Base-by-base conservation (phyloP, 2,113 vertebrate species). In the Petaurus breviceps region DNA sequence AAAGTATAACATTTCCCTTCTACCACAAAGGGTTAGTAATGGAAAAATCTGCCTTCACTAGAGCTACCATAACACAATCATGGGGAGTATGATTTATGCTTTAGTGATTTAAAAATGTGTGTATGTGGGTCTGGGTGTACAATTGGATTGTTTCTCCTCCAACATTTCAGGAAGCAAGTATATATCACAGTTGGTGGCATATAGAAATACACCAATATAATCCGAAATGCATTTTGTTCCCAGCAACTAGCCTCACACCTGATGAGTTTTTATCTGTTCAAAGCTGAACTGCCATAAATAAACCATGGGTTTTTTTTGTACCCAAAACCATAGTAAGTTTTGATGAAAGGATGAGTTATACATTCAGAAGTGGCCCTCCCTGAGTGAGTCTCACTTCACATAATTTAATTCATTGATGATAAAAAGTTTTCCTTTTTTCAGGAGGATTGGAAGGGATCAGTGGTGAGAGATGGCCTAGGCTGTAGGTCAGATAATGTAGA, bases 1-100 rank as follows among this genome's bases (percentile, higher is more conserved):
- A 98, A 98, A 97, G 91, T 94, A 90, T 90, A 77, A 96, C 92
- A 95, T 97, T 97, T 97, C 97, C 95, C 96, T 94, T 52, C 31
- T 90, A 96, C 96, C 98, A 96, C 93, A 37, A 90, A 91, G 95
- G 51, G 89, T 96, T 77, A 97, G 96, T 92, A 97, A 95, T 95
- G 95, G 90, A 93, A 95, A 46, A 97, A 96, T 97, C 95, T 98
- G 96, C 92, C 96, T 97, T 94, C 89, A 96, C 97, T 91, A 61
- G 90, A 92, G 92, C 93, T 92, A 90, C 94, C 94, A 47, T 22
- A n/a, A 95, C 51, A 55, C 53, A 96, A 92, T 95, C 96, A 92
- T 90, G 92, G 95, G 53, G 92, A 91, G 49, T 25, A 0, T n/a
- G 55, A 54, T 91, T 68, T 28, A 90, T 90, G 94, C 91, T 92